These are phyloP conservation scores for Tachystola acroxantha DNA, from an alignment of 2,888 invertebrate species.

Conservation along the genomic window DNA sequence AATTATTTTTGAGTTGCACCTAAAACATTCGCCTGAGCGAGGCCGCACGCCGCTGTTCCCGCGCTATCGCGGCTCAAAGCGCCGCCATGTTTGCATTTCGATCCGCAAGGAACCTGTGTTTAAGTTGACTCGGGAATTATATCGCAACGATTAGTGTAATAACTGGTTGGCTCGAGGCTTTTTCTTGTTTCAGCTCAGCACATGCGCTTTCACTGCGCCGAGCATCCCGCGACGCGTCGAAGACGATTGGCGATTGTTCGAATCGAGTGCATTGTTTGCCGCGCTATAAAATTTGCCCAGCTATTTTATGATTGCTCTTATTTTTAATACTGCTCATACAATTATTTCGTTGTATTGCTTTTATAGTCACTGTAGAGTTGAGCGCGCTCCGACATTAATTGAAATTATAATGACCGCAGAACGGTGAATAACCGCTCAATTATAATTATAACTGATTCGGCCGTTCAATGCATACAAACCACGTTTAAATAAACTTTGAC, in stretches of 20 bases:
- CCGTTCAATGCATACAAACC: too few species aligned
- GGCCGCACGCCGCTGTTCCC: conserved; percentile 46
- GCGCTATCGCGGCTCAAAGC: conserved; percentile 63
- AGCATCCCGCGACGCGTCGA: conserved; percentile 40
- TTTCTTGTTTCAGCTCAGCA: conserved; percentile 62
- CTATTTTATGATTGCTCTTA: conserved; percentile 50
- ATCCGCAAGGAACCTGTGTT: conserved; percentile 76
- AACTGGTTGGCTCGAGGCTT: conserved; percentile 68
- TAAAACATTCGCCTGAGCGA: conserved; percentile 19
- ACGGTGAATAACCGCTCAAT: conserved; percentile 19
- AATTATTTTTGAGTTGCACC: too few species aligned
- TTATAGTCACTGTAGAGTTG: conserved; percentile 23
- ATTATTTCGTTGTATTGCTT: conserved; percentile 33
- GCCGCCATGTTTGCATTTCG: conserved; percentile 78
- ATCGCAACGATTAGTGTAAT: conserved; percentile 78
- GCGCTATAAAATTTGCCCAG: conserved; percentile 53
- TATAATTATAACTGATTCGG: background rate
- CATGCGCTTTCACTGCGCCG: conserved; percentile 57
- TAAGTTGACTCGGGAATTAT: conserved; percentile 78
- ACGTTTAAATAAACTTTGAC: too few species aligned
- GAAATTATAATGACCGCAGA: conserved; percentile 26
- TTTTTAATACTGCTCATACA: conserved; percentile 35
- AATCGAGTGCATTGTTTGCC: conserved; percentile 63
- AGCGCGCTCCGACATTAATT: conserved; percentile 23
- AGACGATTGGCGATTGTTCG: conserved; percentile 52